Percentiles rank a stretch among this genome's conserved stretches.
phyloP scores from a whole-genome alignment of 2,888 invertebrate genomes.

The Phyllotreta cruciferae region DNA sequence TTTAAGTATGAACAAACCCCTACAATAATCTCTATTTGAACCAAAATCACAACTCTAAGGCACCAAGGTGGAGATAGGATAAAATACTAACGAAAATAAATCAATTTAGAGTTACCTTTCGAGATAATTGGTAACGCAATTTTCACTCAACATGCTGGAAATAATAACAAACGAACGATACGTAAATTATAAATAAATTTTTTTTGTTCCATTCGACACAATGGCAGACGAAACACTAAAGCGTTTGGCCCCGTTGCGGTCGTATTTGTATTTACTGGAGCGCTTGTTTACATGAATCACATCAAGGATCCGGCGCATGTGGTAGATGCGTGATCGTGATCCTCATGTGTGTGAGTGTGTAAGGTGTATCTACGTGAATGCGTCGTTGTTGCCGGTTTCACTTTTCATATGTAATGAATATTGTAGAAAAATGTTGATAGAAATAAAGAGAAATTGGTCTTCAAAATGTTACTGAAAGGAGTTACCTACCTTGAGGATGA shows the following conservation, averaged over 20 bases:
- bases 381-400: neutral
- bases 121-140: slow-evolving; percentile 26
- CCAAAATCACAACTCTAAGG: too few relatives aligned
- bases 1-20: too few relatives aligned
- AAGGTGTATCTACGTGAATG: neutral
- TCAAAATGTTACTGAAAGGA: too few relatives aligned
- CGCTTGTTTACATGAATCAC: slow-evolving; percentile 45
- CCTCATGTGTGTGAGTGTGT: too few relatives aligned
- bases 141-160: slow-evolving; percentile 25
- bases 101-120: slow-evolving; percentile 26
- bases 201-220: slow-evolving; percentile 19
- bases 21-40: too few relatives aligned
- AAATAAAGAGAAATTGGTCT: too few relatives aligned
- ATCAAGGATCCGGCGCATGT: slow-evolving; percentile 34
- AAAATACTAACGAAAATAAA: too few relatives aligned
- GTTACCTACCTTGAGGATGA: too few relatives aligned
- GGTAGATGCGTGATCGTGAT: slow-evolving; percentile 36
- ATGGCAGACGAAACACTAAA: slow-evolving; percentile 37
- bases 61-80: too few relatives aligned
- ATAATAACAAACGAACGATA: slow-evolving; percentile 16
- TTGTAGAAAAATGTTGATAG: neutral
- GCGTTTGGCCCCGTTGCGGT: slow-evolving; percentile 20
- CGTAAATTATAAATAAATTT: slow-evolving; percentile 21
- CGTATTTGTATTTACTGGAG: slow-evolving; percentile 48
- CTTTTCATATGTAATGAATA: neutral